Conservation (phyloP, 2,888 invertebrate species). For the Drosophila paranaensis region DNA sequence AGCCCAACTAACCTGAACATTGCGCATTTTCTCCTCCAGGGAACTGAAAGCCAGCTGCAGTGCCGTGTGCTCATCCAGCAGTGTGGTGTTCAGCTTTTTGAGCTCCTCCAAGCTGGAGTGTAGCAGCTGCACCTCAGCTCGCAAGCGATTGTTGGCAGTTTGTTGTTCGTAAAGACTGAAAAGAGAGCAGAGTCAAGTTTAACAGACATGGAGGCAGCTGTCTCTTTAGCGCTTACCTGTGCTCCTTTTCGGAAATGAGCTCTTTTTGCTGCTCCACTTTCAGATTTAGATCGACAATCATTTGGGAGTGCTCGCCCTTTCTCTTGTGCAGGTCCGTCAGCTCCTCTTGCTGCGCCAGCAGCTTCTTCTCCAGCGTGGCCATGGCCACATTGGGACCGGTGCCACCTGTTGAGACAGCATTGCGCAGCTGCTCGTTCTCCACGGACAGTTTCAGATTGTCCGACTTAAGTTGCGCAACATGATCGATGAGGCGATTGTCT, state of each 20-base stretch:
- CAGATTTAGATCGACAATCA: constrained; percentile 95
- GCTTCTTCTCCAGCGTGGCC: constrained; percentile 93
- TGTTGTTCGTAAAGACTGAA: constrained; percentile 89
- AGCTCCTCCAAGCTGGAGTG: constrained; percentile 90
- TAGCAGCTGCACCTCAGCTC: constrained; percentile 90
- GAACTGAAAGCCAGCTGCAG: constrained; percentile 95
- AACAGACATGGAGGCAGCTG: background rate
- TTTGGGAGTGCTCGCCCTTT: constrained; percentile 96
- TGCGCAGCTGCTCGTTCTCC: constrained; percentile 92
- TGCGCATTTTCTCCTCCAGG: constrained; percentile 94
- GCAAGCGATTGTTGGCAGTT: constrained; percentile 88
- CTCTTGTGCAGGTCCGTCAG: constrained; percentile 94
- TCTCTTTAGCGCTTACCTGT: constrained; percentile 86
- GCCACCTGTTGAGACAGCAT: constrained; percentile 86
- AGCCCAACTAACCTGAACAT: constrained; percentile 88
- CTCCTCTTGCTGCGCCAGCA: constrained; percentile 95
- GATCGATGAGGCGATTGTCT: constrained; percentile 96
- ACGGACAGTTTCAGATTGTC: constrained; percentile 94
- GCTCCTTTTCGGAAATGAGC: constrained; percentile 89
- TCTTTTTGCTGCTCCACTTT: constrained; percentile 94
- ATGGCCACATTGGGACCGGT: constrained; percentile 86
- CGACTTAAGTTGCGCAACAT: constrained; percentile 90
- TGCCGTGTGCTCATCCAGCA: constrained; percentile 97
- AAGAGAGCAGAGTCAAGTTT: constrained; percentile 16
- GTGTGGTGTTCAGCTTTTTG: constrained; percentile 93